Conservation (phyloP, 2,888 invertebrate genomes). For the Embidobia sp. region DNA sequence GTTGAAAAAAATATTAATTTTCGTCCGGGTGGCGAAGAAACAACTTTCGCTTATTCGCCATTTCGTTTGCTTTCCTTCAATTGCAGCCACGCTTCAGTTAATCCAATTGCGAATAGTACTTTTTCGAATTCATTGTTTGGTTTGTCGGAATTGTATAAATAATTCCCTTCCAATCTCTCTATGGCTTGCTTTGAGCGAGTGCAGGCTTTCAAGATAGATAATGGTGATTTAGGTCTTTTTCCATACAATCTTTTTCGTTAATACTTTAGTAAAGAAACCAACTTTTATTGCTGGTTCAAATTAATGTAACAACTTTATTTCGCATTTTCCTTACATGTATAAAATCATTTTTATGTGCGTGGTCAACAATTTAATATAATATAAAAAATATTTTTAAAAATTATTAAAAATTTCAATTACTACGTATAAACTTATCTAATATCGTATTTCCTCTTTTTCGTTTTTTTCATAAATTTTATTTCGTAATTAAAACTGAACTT, state of each 20-base stretch:
- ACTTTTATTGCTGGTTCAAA: too few relatives aligned
- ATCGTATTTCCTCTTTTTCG: too few relatives aligned
- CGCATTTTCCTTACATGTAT: too few relatives aligned
- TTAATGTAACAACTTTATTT: too few relatives aligned
- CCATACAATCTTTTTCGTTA: background rate
- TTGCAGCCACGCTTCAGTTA: conserved; percentile 6
- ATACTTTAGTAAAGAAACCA: too few relatives aligned
- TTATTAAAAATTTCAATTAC: too few relatives aligned
- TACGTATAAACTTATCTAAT: too few relatives aligned
- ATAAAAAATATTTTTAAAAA: too few relatives aligned
- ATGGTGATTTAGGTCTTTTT: conserved; percentile 11
- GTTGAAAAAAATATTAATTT: background rate
- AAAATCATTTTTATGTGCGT: too few relatives aligned
- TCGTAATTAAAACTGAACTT: too few relatives aligned
- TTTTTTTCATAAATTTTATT: too few relatives aligned
- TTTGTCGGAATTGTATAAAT: conserved; percentile 15
- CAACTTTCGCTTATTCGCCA: background rate
- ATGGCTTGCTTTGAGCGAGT: conserved; percentile 22
- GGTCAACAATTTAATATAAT: too few relatives aligned
- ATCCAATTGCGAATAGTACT: conserved; percentile 24
- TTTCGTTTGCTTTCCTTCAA: conserved; percentile 5
- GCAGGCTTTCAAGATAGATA: conserved; percentile 8
- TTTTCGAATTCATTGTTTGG: conserved; percentile 29
- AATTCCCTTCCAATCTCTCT: conserved; percentile 23
- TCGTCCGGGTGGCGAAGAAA: background rate